These are phyloP conservation scores for Gadopsis marmoratus DNA, from an alignment of 2,797 vertebrate species.

Conservation along the genomic window DNA sequence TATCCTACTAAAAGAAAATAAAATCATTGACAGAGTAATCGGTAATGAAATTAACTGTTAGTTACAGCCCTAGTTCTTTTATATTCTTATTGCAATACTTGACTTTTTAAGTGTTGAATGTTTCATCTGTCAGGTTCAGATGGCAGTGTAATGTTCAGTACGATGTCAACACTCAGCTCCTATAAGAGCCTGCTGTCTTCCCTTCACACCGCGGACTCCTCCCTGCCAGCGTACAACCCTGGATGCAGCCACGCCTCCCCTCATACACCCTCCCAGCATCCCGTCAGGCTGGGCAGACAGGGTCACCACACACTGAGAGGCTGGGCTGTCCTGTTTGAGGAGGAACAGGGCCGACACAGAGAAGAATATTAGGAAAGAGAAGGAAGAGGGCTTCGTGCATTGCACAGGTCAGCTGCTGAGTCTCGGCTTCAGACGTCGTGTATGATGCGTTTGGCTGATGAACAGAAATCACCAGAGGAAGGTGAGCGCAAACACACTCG, in stretches of 20 bases:
- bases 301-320: slow-evolving; percentile 7
- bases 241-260: slow-evolving; percentile 56
- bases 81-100: not conserved
- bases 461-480: slow-evolving; percentile 57
- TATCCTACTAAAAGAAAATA: not conserved
- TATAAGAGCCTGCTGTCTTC: not conserved
- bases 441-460: slow-evolving; percentile 55
- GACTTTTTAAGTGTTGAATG: not conserved
- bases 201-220: slow-evolving; percentile 50
- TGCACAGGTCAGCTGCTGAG: slow-evolving; percentile 15
- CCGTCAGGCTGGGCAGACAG: slow-evolving; percentile 17
- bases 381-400: not conserved
- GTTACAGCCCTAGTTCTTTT: not conserved
- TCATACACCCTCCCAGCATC: slow-evolving; percentile 59
- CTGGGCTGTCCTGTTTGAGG: slow-evolving; percentile 34
- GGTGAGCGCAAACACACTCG: slow-evolving; percentile 47
- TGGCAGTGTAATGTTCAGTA: slow-evolving; percentile 40
- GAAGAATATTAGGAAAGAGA: slow-evolving; percentile 31
- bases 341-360: slow-evolving; percentile 15
- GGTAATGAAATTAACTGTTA: not conserved
- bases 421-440: not conserved
- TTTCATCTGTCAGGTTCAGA: slow-evolving; percentile 32
- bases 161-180: slow-evolving; percentile 46
- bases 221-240: slow-evolving; percentile 42
- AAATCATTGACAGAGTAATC: not conserved